Evolutionary conservation across 2,888 invertebrate genomes (phyloP).

Genomic region (Heliconius sara): DNA sequence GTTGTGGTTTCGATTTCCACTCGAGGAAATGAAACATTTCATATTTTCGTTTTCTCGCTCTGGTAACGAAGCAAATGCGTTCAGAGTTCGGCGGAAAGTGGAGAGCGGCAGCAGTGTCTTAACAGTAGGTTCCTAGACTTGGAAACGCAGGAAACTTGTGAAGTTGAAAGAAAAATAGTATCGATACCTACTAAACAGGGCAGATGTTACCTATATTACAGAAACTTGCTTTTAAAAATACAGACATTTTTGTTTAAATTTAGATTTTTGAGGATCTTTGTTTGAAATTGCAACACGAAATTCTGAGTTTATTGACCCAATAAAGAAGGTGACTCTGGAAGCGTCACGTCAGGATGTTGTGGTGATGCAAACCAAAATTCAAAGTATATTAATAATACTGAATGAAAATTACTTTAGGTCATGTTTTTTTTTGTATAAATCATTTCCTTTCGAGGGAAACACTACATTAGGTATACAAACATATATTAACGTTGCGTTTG

Average conservation of each 20-base stretch:
- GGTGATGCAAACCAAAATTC: not conserved
- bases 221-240: not conserved
- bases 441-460: not conserved
- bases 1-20: too few species aligned
- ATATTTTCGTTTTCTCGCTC: too few species aligned
- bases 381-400: not conserved
- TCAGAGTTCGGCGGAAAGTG: too few species aligned
- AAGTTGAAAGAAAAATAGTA: too few species aligned
- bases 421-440: not conserved
- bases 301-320: slow-evolving; percentile 15
- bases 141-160: too few species aligned
- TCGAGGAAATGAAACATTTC: too few species aligned
- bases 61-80: too few species aligned
- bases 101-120: too few species aligned
- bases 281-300: not conserved
- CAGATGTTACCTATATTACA: not conserved
- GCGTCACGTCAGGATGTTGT: not conserved
- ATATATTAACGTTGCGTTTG: too few species aligned
- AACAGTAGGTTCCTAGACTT: too few species aligned
- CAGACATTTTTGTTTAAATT: not conserved
- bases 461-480: not conserved
- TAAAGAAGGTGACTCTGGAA: not conserved
- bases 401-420: not conserved
- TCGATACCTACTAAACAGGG: not conserved
- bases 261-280: not conserved